Conservation (phyloP, 2,113 vertebrate genomes). For the Catharus minimus region DNA sequence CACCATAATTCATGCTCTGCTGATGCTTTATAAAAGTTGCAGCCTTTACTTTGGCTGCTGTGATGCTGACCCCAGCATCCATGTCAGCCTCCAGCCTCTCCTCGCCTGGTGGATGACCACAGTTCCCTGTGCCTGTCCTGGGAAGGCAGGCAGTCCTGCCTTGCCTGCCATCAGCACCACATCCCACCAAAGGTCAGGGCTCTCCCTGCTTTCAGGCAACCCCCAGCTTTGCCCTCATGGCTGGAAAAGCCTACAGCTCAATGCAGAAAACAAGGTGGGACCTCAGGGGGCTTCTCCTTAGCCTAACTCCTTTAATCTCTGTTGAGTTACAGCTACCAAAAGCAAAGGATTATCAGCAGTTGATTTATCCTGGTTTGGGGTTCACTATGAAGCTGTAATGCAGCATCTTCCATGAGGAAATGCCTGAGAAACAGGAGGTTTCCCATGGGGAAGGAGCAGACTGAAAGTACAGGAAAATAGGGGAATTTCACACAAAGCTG, state of each 20-base stretch:
- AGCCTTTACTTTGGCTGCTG: conserved; percentile 16
- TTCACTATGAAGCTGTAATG: neutral
- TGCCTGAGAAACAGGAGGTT: neutral
- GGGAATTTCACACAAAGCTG: neutral
- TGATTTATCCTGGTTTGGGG: neutral
- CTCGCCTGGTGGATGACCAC: rapidly evolving
- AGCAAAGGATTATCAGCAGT: neutral
- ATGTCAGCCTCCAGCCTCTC: neutral
- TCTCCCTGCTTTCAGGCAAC: neutral
- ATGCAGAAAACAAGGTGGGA: neutral
- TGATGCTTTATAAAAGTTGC: conserved; percentile 61
- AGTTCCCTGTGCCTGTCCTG: neutral
- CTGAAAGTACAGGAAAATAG: neutral
- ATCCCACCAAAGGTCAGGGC: neutral
- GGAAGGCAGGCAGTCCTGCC: neutral
- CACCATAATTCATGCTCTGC: conserved; percentile 54
- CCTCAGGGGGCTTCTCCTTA: neutral
- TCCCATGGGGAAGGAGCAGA: neutral
- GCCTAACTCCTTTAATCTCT: neutral
- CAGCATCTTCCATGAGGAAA: neutral
- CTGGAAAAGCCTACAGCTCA: neutral
- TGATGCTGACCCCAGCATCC: conserved; percentile 48
- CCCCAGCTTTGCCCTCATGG: neutral
- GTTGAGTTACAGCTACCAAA: neutral
- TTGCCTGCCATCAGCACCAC: neutral